phyloP scores from a whole-genome alignment of 37 sponge, comb jelly and placozoan species.

The Aplysina aerophoba region DNA sequence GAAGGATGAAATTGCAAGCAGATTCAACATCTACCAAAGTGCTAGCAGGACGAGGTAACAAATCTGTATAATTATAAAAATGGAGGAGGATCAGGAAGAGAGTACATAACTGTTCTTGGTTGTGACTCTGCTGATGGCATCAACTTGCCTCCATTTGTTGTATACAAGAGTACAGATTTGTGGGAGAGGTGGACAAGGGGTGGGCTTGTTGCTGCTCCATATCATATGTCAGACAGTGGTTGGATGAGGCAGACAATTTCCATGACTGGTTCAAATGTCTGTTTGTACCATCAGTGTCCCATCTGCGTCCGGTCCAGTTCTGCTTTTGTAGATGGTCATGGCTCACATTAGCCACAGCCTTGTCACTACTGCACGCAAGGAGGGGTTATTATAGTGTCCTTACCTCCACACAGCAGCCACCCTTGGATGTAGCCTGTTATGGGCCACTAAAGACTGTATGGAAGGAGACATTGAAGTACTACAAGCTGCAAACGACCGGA shows the following conservation, averaged over 20 bases:
- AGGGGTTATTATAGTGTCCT: slow-evolving; percentile 45
- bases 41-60: slow-evolving; percentile 46
- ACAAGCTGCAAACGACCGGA: slow-evolving; percentile 41
- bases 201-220: slow-evolving; percentile 56
- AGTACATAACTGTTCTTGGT: slow-evolving; percentile 60
- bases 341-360: slow-evolving; percentile 34
- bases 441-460: slow-evolving; percentile 55
- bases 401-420: slow-evolving; percentile 72
- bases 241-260: slow-evolving; percentile 58
- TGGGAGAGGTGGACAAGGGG: slow-evolving; percentile 50
- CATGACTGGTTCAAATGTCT: slow-evolving; percentile 51
- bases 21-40: slow-evolving; percentile 26
- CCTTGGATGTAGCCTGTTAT: slow-evolving; percentile 66
- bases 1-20: too few species aligned
- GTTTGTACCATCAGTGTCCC: slow-evolving; percentile 46
- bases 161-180: slow-evolving; percentile 71
- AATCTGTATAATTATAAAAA: too few species aligned
- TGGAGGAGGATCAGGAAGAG: slow-evolving; percentile 55
- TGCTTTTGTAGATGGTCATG: slow-evolving; percentile 78
- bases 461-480: slow-evolving; percentile 44
- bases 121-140: slow-evolving; percentile 55
- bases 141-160: slow-evolving; percentile 57
- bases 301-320: slow-evolving; percentile 34
- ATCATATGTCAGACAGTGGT: slow-evolving; percentile 59
- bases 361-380: slow-evolving; percentile 38